Conservation (phyloP, 1,140 invertebrate genomes). For the Plutomurus gul region DNA sequence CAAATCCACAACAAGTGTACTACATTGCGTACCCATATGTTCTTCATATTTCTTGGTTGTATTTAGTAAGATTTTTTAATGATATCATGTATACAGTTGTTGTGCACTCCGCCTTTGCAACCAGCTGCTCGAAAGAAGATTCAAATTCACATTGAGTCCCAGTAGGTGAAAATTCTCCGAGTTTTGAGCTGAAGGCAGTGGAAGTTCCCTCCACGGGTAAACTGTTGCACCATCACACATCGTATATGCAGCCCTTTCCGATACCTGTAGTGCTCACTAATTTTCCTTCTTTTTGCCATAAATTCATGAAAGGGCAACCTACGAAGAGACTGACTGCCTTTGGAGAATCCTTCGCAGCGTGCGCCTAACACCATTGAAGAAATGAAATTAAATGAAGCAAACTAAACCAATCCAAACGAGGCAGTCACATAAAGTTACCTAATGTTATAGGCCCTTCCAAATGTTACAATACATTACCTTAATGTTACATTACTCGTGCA, state of each 20-base stretch:
- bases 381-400: slow-evolving; percentile 23
- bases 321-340: slow-evolving; percentile 18
- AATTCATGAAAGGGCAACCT: slow-evolving; percentile 31
- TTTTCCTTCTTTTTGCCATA: slow-evolving; percentile 46
- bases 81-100: too few species aligned
- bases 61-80: too few species aligned
- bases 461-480: neutral
- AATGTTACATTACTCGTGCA: neutral
- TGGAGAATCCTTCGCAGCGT: slow-evolving; percentile 40
- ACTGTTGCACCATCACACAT: slow-evolving; percentile 11
- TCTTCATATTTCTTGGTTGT: too few species aligned
- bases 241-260: neutral
- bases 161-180: slow-evolving; percentile 8
- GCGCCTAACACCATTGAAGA: slow-evolving; percentile 41
- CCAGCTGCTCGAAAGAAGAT: neutral
- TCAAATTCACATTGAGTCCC: neutral
- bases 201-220: neutral
- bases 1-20: too few species aligned
- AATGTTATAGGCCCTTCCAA: too few species aligned
- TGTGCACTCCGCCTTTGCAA: too few species aligned
- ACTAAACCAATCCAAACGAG: slow-evolving; percentile 24
- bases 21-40: too few species aligned
- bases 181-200: neutral
- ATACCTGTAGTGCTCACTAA: slow-evolving; percentile 39
- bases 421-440: neutral